phyloP scores from a whole-genome alignment of 1,140 invertebrate species.

The Akabosia matsudoensis region DNA sequence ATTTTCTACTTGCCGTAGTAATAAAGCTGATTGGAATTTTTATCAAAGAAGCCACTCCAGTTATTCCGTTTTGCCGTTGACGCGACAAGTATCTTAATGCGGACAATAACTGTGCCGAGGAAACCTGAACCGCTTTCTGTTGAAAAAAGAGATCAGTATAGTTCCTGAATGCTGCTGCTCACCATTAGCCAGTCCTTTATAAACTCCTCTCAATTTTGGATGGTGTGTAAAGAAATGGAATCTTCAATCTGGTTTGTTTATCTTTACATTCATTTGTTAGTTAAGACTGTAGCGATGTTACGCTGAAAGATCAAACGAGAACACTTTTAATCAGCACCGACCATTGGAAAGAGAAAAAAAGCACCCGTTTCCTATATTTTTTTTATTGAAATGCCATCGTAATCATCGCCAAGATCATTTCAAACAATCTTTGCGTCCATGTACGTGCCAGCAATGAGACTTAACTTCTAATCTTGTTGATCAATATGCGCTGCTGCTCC shows the following conservation, averaged over 20 bases:
- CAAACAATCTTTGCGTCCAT: no score
- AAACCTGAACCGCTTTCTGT: neutral
- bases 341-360: neutral
- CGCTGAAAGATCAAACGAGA: neutral
- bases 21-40: neutral
- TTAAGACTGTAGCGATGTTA: neutral
- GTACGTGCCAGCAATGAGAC: no score
- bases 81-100: neutral
- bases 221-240: neutral
- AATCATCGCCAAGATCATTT: conserved; percentile 27
- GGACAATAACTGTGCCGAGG: neutral
- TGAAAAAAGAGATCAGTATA: no score
- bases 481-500: no score
- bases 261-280: conserved; percentile 1
- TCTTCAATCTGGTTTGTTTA: neutral
- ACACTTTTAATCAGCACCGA: neutral
- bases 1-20: neutral
- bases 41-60: no score
- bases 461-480: no score
- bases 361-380: neutral
- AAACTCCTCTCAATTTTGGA: neutral
- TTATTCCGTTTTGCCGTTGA: no score
- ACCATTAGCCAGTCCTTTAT: no score
- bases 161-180: no score
- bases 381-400: neutral